Conservation (phyloP, 2,113 vertebrate species). For the Spheniscus mendiculus region DNA sequence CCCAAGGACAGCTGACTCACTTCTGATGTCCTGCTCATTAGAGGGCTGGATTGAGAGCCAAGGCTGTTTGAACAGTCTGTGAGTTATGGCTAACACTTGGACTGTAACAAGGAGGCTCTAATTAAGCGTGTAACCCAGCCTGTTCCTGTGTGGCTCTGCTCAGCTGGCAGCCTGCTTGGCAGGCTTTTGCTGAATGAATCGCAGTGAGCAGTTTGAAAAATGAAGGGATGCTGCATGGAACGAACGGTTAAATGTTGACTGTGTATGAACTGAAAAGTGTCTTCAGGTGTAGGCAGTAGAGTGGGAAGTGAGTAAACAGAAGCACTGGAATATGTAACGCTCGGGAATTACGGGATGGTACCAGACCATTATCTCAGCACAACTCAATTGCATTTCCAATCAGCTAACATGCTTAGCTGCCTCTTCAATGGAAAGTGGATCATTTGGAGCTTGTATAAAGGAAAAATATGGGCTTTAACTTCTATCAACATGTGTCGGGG, state of each 20-base stretch:
- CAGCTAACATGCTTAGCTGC: background rate
- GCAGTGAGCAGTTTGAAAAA: background rate
- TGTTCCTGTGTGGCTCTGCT: background rate
- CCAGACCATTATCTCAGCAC: background rate
- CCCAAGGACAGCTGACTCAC: conserved; percentile 46
- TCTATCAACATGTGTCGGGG: background rate
- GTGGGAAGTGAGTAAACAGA: conserved; percentile 1
- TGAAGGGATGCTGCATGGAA: background rate
- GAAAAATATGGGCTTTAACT: background rate
- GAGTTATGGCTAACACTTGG: background rate
- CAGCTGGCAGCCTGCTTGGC: conserved; percentile 14
- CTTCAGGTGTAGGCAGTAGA: background rate
- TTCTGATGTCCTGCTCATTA: conserved; percentile 6
- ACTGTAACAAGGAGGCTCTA: background rate
- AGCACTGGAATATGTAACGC: background rate
- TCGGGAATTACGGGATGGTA: background rate
- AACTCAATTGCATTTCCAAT: background rate
- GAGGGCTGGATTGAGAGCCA: background rate
- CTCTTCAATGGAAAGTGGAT: background rate
- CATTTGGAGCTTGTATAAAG: background rate
- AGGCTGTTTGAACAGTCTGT: background rate
- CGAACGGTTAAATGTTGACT: background rate
- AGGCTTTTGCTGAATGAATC: background rate
- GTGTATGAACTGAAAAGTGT: background rate
- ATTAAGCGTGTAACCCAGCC: conserved; percentile 8